These are phyloP conservation scores for Brachypterus glaber DNA, from an alignment of 2,888 invertebrate species.

Conservation along the genomic window DNA sequence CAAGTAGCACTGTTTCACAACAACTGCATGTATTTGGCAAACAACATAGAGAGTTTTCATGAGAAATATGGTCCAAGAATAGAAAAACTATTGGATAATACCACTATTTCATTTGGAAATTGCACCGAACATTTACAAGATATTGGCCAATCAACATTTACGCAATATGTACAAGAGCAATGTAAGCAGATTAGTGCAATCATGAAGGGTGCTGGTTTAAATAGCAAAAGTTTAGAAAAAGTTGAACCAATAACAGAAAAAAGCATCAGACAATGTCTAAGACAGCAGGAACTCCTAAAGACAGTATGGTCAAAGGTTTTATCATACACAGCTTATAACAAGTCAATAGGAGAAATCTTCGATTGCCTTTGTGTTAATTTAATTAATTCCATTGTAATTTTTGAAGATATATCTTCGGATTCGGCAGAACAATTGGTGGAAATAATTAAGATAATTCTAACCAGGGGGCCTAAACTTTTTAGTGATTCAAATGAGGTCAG, in stretches of 20 bases:
- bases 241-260: slow-evolving; percentile 56
- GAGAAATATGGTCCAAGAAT: slow-evolving; percentile 57
- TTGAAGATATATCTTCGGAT: slow-evolving; percentile 81
- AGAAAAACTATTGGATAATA: slow-evolving; percentile 39
- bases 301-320: slow-evolving; percentile 84
- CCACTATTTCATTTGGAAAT: slow-evolving; percentile 57
- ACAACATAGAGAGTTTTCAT: slow-evolving; percentile 48
- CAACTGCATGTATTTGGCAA: slow-evolving; percentile 82
- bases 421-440: slow-evolving; percentile 72
- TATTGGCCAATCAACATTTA: slow-evolving; percentile 60
- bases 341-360: slow-evolving; percentile 50
- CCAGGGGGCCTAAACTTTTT: slow-evolving; percentile 65
- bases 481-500: slow-evolving; percentile 54
- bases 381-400: slow-evolving; percentile 54
- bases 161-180: slow-evolving; percentile 66
- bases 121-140: slow-evolving; percentile 56
- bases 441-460: slow-evolving; percentile 61
- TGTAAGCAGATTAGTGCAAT: slow-evolving; percentile 62
- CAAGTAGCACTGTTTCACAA: slow-evolving; percentile 83
- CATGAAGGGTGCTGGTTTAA: slow-evolving; percentile 60
- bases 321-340: slow-evolving; percentile 65
- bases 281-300: slow-evolving; percentile 74
- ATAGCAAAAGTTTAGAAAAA: slow-evolving; percentile 43
- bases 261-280: slow-evolving; percentile 70
- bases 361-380: slow-evolving; percentile 53